These are phyloP conservation scores for Lepidurus packardi DNA, from an alignment of 1,140 invertebrate species.

Conservation along the genomic window DNA sequence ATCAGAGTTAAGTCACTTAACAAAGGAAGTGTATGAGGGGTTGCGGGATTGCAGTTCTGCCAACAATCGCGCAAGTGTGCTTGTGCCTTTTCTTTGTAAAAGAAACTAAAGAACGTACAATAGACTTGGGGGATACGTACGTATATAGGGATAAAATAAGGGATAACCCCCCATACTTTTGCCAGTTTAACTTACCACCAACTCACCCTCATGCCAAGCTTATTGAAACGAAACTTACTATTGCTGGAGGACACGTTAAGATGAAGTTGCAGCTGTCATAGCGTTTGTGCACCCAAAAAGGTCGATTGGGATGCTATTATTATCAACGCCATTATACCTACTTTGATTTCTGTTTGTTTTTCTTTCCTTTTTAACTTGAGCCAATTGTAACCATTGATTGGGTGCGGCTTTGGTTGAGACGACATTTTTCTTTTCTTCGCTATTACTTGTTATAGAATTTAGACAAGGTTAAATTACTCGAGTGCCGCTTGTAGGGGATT, in stretches of 20 bases:
- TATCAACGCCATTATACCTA: not conserved
- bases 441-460: too few relatives aligned
- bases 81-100: constrained; percentile 15
- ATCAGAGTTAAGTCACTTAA: constrained; percentile 20
- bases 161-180: not conserved
- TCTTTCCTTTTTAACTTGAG: not conserved
- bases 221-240: constrained; percentile 1
- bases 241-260: not conserved
- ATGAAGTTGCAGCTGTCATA: constrained; percentile 19
- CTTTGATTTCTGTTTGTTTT: not conserved
- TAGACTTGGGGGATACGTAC: not conserved
- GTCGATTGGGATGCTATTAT: not conserved
- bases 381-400: not conserved
- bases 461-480: not conserved
- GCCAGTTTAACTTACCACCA: not conserved
- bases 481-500: not conserved
- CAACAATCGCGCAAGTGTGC: constrained; percentile 18
- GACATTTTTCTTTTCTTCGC: too few relatives aligned
- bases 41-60: not conserved
- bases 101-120: not conserved
- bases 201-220: not conserved
- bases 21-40: not conserved
- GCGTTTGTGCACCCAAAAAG: not conserved
- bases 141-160: not conserved
- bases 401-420: not conserved